Conservation (phyloP, 2,888 invertebrate species). For the Ectobius pallidus region DNA sequence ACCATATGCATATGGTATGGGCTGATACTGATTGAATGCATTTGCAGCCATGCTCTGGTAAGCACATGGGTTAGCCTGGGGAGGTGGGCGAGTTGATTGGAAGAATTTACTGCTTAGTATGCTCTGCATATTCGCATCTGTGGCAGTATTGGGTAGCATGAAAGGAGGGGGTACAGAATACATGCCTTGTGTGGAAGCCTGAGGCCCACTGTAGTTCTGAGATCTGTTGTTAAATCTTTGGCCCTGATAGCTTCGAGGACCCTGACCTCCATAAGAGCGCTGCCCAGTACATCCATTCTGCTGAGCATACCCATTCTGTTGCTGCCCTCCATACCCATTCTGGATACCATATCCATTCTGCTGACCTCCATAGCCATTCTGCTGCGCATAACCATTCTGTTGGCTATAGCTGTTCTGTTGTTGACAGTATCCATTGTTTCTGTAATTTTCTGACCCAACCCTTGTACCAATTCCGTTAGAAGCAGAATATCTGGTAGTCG, state of each 20-base stretch:
- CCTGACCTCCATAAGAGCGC: slow-evolving; percentile 32
- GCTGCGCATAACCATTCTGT: slow-evolving; percentile 22
- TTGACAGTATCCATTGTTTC: slow-evolving; percentile 44
- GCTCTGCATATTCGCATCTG: slow-evolving; percentile 60
- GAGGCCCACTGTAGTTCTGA: slow-evolving; percentile 46
- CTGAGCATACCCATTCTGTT: slow-evolving; percentile 50
- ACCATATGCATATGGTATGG: slow-evolving; percentile 43
- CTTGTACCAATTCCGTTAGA: not conserved
- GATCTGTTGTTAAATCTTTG: slow-evolving; percentile 50
- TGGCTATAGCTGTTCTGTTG: slow-evolving; percentile 54
- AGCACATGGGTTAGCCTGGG: slow-evolving; percentile 62
- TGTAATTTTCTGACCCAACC: not conserved
- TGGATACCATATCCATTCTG: slow-evolving; percentile 36
- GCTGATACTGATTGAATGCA: slow-evolving; percentile 59
- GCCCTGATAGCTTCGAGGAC: slow-evolving; percentile 49
- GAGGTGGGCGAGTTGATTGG: slow-evolving; percentile 67
- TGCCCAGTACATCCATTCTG: slow-evolving; percentile 19
- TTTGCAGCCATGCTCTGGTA: slow-evolving; percentile 68
- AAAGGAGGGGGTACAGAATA: slow-evolving; percentile 54
- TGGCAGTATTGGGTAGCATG: slow-evolving; percentile 56
- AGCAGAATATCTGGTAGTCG: slow-evolving; percentile 11
- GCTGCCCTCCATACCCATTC: slow-evolving; percentile 37
- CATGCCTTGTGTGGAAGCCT: slow-evolving; percentile 50
- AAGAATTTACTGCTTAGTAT: slow-evolving; percentile 75
- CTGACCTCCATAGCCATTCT: slow-evolving; percentile 32